Percentiles rank a stretch among this genome's conserved stretches.
Conservation (phyloP, 2,113 vertebrate genomes). For the Arothron firmamentum region DNA sequence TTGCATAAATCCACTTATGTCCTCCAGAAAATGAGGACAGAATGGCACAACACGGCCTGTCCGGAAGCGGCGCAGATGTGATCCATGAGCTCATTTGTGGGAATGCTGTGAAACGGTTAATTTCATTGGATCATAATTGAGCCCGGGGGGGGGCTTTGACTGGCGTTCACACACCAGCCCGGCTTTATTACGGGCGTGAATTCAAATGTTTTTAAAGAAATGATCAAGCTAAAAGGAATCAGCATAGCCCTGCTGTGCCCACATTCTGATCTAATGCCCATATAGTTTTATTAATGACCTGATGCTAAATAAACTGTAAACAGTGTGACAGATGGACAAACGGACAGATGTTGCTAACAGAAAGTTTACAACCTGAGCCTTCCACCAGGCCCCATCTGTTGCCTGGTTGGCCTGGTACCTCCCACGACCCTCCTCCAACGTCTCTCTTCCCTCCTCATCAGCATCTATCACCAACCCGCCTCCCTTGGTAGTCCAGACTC, state of each 20-base stretch:
- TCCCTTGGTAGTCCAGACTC: slow-evolving; percentile 15
- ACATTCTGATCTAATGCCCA: slow-evolving; percentile 1
- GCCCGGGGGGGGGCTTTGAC: slow-evolving; percentile 1
- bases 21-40: slow-evolving; percentile 54
- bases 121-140: slow-evolving; percentile 38
- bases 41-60: slow-evolving; percentile 12
- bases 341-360: slow-evolving; percentile 77
- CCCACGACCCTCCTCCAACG: slow-evolving; percentile 61
- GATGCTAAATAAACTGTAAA: slow-evolving; percentile 60
- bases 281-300: slow-evolving; percentile 39
- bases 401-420: slow-evolving; percentile 56
- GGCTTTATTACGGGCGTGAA: background rate
- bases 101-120: slow-evolving; percentile 26
- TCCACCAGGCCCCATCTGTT: slow-evolving; percentile 76
- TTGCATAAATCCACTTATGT: slow-evolving; percentile 47
- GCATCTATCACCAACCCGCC: slow-evolving; percentile 50
- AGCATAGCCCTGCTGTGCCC: slow-evolving; percentile 1
- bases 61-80: slow-evolving; percentile 41
- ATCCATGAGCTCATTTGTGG: slow-evolving; percentile 44
- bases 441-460: slow-evolving; percentile 57
- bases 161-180: background rate
- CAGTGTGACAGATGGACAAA: slow-evolving; percentile 74
- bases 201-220: slow-evolving; percentile 9
- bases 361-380: slow-evolving; percentile 77
- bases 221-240: slow-evolving; percentile 26